A percentile compares a stretch with the other conserved stretches of the same genome.
These are phyloP conservation scores for Aldabrachelys gigantea DNA, from an alignment of 2,113 vertebrate genomes.

Conservation along the genomic window DNA sequence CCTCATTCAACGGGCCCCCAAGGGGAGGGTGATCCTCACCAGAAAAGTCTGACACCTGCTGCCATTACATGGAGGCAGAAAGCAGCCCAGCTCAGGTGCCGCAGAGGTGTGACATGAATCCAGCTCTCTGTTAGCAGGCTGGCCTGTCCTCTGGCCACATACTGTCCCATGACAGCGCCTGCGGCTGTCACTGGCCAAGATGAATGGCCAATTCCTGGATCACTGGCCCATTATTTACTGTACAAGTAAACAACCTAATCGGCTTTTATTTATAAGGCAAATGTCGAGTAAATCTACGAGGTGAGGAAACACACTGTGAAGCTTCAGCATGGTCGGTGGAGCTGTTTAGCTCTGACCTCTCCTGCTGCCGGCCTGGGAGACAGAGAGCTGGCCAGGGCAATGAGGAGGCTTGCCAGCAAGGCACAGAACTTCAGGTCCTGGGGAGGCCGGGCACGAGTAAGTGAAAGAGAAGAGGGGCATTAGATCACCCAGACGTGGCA, in stretches of 20 bases:
- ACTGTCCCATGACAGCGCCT: not conserved
- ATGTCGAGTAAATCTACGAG: not conserved
- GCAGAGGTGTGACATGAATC: not conserved
- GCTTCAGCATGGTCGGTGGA: not conserved
- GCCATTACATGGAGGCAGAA: not conserved
- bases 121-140: not conserved
- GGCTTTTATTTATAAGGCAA: not conserved
- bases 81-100: not conserved
- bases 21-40: not conserved
- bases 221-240: not conserved
- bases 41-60: not conserved
- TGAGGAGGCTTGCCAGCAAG: accelerated
- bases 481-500: not conserved
- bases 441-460: too few species aligned
- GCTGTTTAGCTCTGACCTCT: not conserved
- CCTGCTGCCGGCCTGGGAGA: not conserved
- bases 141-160: not conserved
- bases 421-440: too few species aligned
- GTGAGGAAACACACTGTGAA: not conserved
- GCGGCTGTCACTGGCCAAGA: not conserved
- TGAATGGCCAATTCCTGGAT: not conserved
- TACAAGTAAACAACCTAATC: not conserved
- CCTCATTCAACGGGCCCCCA: not conserved
- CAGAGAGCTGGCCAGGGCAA: too few species aligned
- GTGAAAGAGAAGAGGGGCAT: too few species aligned